Conservation (phyloP, 1,140 invertebrate genomes). For the Philotrypesis tridentata region DNA sequence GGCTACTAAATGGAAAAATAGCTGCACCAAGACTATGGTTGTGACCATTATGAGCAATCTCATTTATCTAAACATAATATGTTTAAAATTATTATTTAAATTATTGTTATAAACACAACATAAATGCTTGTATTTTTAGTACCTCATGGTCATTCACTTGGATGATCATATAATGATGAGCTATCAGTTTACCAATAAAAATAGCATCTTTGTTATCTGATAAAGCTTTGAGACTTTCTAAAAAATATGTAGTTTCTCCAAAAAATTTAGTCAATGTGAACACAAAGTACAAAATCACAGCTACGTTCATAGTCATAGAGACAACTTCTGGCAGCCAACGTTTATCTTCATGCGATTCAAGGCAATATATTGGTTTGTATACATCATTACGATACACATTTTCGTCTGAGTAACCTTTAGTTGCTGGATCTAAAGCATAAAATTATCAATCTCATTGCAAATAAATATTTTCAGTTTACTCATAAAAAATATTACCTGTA, state of each 20-base stretch:
- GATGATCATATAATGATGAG: slow-evolving; percentile 9
- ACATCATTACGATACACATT: slow-evolving; percentile 73
- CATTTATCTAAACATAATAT: slow-evolving; percentile 32
- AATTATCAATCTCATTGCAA: neutral
- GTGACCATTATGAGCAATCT: slow-evolving; percentile 1
- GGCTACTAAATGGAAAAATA: slow-evolving; percentile 83
- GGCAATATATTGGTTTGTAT: slow-evolving; percentile 78
- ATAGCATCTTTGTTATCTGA: slow-evolving; percentile 52
- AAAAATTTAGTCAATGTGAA: slow-evolving; percentile 77
- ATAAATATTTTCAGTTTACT: neutral
- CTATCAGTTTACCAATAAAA: slow-evolving; percentile 76
- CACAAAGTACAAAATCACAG: slow-evolving; percentile 81
- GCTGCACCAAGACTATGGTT: slow-evolving; percentile 73
- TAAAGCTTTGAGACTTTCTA: slow-evolving; percentile 47
- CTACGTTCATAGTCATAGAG: slow-evolving; percentile 83
- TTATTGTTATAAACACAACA: neutral
- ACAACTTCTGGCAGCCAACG: slow-evolving; percentile 66
- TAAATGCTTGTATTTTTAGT: neutral
- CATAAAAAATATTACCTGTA: slow-evolving; percentile 52
- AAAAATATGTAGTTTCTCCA: slow-evolving; percentile 58
- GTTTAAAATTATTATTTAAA: neutral
- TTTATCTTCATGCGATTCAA: slow-evolving; percentile 83
- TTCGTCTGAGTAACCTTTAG: slow-evolving; percentile 66
- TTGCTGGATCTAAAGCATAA: slow-evolving; percentile 57
- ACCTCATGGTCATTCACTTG: slow-evolving; percentile 44